Evolutionary conservation across 2,888 invertebrate genomes (phyloP), one percentile per base, ranked within the genome.

Genomic region (Drosophila paracracens): DNA sequence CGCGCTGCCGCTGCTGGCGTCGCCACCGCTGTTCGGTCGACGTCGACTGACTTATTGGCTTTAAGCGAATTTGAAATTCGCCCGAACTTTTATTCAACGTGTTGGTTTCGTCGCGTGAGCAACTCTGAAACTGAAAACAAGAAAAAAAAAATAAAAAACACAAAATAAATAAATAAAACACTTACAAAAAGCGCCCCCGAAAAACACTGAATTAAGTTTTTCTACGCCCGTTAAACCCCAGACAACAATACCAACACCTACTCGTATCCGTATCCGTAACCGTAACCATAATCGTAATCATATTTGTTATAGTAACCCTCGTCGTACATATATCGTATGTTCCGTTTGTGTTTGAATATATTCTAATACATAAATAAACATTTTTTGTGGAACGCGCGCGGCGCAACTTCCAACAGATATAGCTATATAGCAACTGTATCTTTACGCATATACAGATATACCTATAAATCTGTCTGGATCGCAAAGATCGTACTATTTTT

Each of bases 21-120:
- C 70, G 54, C 61, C 51, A 75, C 65, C 67, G 36, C 16, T 46
- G 76, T 38, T 48, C 54, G 74, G 74, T 46, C 82, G 76, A 60
- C 81, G 73, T 73, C 74, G 74, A 76, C 76, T 76, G 81, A 83
- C 85, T 87, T 87, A 83, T 88, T 88, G 82, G 88, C 87, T 85
- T 87, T 88, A 87, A 88, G 88, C 88, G 87, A 85, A 88, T 88
- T 83, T 83, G 66, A 85, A 88, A 83, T 85, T 87, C 79, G 85
- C 85, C 82, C 76, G 87, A 83, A 87, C 88, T 83, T 88, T 88
- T 87, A 88, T 88, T 88, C 84, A 85, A 87, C 88, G 88, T 88
- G 87, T 84, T 85, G 83, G 88, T 82, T 87, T 76, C 87, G 87
- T 88, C 88, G 88, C 87, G 88, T 76, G 76, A 88, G 84, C 87